These are phyloP conservation scores for Macaria notata DNA, from an alignment of 2,888 invertebrate species.

Conservation along the genomic window DNA sequence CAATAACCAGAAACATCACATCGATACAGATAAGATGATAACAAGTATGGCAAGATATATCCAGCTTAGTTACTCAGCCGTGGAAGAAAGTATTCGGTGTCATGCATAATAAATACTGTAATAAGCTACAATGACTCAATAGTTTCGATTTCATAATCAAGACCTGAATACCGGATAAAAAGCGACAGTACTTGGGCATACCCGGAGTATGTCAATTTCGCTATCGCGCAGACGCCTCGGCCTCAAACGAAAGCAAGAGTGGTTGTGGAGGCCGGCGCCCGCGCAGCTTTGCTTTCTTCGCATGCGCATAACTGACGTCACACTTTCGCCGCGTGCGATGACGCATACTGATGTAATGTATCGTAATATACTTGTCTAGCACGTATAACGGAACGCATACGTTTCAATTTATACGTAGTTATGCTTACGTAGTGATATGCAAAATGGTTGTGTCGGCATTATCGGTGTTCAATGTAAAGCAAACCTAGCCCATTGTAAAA, in stretches of 20 bases:
- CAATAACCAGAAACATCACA: too few relatives aligned
- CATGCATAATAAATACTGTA: constrained; percentile 31
- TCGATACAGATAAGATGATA: too few relatives aligned
- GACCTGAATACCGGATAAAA: constrained; percentile 74
- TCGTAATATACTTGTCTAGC: constrained; percentile 52
- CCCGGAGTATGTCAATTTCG: constrained; percentile 75
- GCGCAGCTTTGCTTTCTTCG: constrained; percentile 77
- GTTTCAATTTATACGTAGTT: constrained; percentile 17
- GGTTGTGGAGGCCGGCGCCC: constrained; percentile 54
- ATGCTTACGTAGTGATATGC: not conserved
- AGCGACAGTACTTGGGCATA: constrained; percentile 62
- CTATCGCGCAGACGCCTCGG: constrained; percentile 74
- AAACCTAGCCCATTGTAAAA: too few relatives aligned
- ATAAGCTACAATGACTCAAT: constrained; percentile 63
- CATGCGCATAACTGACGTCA: constrained; percentile 71
- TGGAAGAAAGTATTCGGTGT: constrained; percentile 42
- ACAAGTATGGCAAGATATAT: too few relatives aligned
- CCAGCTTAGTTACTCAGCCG: constrained; percentile 1
- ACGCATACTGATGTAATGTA: constrained; percentile 69
- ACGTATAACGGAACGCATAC: constrained; percentile 36
- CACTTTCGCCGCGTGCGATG: constrained; percentile 70
- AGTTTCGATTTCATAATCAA: constrained; percentile 72
- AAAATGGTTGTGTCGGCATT: not conserved
- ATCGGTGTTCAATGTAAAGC: too few relatives aligned
- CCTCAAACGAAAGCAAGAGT: constrained; percentile 77